These are phyloP conservation scores for Plestiodon gilberti DNA, from an alignment of 2,113 vertebrate species.

Conservation along the genomic window DNA sequence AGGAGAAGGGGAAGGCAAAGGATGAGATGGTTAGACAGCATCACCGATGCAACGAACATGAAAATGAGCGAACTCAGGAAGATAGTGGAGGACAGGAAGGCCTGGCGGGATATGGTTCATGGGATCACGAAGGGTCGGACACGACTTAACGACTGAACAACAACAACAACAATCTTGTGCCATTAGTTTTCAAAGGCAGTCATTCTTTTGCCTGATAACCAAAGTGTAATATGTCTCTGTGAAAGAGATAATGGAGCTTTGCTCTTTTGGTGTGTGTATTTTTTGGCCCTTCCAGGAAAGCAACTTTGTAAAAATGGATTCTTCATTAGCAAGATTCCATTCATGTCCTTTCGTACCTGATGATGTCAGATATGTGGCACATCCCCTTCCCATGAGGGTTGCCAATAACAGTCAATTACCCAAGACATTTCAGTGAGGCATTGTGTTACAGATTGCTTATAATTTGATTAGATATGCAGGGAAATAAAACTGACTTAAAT, in stretches of 20 bases:
- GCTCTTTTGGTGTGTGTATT: too few relatives aligned
- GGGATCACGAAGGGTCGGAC: too few relatives aligned
- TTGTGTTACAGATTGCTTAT: neutral
- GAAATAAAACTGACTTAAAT: slow-evolving; percentile 6
- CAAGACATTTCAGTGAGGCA: neutral
- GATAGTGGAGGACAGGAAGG: too few relatives aligned
- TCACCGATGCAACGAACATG: too few relatives aligned
- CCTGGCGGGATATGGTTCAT: too few relatives aligned
- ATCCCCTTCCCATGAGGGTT: neutral
- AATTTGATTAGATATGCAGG: slow-evolving; percentile 1
- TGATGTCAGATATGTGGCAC: neutral
- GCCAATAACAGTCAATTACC: slow-evolving; percentile 4
- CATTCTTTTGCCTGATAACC: slow-evolving; percentile 10
- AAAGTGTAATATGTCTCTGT: neutral
- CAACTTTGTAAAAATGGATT: slow-evolving; percentile 6
- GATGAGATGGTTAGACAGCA: too few relatives aligned
- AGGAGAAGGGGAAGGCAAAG: too few relatives aligned
- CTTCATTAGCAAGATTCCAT: neutral
- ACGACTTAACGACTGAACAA: too few relatives aligned
- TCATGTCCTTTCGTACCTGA: neutral
- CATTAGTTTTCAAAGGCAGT: neutral
- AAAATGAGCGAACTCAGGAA: too few relatives aligned
- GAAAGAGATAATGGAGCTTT: neutral
- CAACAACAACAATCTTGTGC: too few relatives aligned
- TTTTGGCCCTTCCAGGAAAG: neutral